Percentiles rank a stretch among this genome's conserved stretches.
These are phyloP conservation scores for Mesaphorura yosii DNA, from an alignment of 1,140 invertebrate species.

Conservation along the genomic window DNA sequence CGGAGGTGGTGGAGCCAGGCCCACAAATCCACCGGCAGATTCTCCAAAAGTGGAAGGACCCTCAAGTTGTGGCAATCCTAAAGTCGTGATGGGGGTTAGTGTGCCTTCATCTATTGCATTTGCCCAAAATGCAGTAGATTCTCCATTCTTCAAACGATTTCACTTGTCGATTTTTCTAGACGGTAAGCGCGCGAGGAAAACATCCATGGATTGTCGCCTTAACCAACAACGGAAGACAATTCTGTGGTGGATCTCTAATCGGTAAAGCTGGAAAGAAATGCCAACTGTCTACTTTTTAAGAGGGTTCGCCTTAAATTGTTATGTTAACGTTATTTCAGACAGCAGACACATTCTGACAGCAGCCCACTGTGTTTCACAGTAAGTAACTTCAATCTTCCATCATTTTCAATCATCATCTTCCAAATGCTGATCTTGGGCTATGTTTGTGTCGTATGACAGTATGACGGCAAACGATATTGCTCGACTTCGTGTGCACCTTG, in stretches of 20 bases:
- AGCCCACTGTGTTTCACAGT: conserved; percentile 3
- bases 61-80: background rate
- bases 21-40: background rate
- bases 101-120: too few relatives aligned
- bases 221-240: conserved; percentile 12
- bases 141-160: too few relatives aligned
- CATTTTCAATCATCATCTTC: background rate
- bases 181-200: background rate
- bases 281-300: background rate
- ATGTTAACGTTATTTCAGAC: background rate
- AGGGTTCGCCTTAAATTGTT: background rate
- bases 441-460: conserved; percentile 38
- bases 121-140: too few relatives aligned
- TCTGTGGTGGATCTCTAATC: conserved; percentile 19
- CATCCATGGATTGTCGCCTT: conserved; percentile 21
- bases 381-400: conserved; percentile 1
- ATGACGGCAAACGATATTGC: conserved; percentile 81
- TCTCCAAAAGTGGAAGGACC: conserved; percentile 4
- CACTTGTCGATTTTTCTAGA: too few relatives aligned
- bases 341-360: conserved; percentile 2
- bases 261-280: background rate
- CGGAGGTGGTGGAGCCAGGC: background rate
- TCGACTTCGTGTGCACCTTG: conserved; percentile 61
- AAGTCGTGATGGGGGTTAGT: background rate
- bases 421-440: background rate